Conservation (phyloP, 1,140 invertebrate species). For the Nylanderia fulva region DNA sequence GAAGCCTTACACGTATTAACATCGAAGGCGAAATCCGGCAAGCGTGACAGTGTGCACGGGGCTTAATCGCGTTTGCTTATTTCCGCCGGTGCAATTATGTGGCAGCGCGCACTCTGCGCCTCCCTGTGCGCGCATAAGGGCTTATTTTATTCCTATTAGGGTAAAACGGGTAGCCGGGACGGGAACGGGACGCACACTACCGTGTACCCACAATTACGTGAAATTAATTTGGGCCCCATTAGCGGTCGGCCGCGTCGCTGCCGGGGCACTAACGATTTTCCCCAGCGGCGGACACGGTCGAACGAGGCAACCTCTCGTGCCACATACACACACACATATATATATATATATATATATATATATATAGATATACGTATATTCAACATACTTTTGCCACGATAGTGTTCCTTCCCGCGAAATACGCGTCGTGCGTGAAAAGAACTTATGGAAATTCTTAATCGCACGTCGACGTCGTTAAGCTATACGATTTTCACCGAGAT, state of each 20-base stretch:
- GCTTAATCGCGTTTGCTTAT: constrained; percentile 83
- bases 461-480: constrained; percentile 10
- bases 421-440: neutral
- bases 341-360: neutral
- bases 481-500: constrained; percentile 36
- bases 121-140: constrained; percentile 70
- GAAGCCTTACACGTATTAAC: constrained; percentile 45
- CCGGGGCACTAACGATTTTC: constrained; percentile 79
- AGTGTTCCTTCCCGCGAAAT: neutral
- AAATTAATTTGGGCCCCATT: constrained; percentile 85
- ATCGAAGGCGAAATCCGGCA: constrained; percentile 68
- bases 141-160: constrained; percentile 85
- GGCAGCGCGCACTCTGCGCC: constrained; percentile 32
- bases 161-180: constrained; percentile 80
- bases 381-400: neutral
- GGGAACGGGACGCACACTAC: constrained; percentile 41
- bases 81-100: constrained; percentile 82
- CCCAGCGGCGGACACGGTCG: constrained; percentile 66
- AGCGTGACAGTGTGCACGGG: constrained; percentile 80
- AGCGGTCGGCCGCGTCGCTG: constrained; percentile 74
- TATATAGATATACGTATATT: neutral
- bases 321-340: neutral
- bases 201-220: constrained; percentile 81
- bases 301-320: constrained; percentile 11
- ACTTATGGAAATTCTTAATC: constrained; percentile 43